These are phyloP conservation scores for Actinostola sp. DNA, from an alignment of 92 coral and sea anemone species.

Conservation along the genomic window DNA sequence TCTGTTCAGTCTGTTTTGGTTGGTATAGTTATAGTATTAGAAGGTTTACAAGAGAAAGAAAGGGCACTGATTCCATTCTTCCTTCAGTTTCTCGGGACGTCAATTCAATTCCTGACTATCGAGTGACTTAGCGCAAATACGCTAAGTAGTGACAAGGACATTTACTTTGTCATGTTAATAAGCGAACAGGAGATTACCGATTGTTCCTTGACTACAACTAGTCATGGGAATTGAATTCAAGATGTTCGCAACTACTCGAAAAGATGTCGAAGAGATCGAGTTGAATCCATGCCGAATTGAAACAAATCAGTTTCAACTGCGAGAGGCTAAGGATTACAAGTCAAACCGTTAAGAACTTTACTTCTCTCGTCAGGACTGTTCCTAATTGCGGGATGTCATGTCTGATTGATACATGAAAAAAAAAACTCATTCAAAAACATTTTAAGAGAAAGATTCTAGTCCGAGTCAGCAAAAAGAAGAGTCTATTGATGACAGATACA, in stretches of 20 bases:
- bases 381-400: too few species aligned
- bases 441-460: too few species aligned
- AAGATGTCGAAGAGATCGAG: neutral
- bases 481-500: too few species aligned
- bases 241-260: neutral
- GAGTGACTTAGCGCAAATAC: conserved; percentile 2
- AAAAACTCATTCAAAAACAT: too few species aligned
- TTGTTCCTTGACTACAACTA: neutral
- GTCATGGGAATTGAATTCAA: neutral
- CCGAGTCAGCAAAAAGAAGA: too few species aligned
- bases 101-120: neutral
- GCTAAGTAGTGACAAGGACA: neutral
- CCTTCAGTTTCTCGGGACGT: neutral
- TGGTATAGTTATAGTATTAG: too few species aligned
- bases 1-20: too few species aligned
- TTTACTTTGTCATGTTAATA: conserved; percentile 11
- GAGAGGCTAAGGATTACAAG: neutral
- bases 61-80: neutral
- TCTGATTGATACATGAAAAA: too few species aligned
- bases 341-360: neutral
- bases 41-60: too few species aligned
- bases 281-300: neutral
- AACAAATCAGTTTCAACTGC: too few species aligned
- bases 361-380: neutral
- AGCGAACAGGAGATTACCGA: neutral